Percentiles rank a stretch among this genome's conserved stretches.
These are phyloP conservation scores for Chelon auratus DNA, from an alignment of 2,797 vertebrate species.

Conservation along the genomic window DNA sequence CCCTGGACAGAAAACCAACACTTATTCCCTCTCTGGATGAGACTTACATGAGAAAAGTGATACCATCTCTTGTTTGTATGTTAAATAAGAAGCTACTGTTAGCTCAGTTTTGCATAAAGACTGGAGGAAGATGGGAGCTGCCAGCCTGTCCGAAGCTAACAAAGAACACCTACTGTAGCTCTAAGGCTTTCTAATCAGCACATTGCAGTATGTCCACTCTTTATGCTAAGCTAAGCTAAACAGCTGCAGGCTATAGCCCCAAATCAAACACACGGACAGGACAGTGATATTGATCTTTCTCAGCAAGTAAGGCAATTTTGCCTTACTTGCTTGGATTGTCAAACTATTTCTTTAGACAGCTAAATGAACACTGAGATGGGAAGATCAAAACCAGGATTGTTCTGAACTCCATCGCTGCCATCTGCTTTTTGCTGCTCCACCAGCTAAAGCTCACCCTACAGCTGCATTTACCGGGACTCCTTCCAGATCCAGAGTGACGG, in stretches of 20 bases:
- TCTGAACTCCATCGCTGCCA: constrained; percentile 5
- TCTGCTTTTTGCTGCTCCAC: background rate
- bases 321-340: too few relatives aligned
- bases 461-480: background rate
- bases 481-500: background rate
- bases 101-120: background rate
- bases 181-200: background rate
- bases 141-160: too few relatives aligned
- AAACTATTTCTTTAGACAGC: background rate
- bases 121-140: background rate
- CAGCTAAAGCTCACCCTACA: background rate
- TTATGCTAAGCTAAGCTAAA: background rate
- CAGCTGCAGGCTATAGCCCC: background rate
- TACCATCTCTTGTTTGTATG: background rate
- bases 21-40: too few relatives aligned
- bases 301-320: too few relatives aligned
- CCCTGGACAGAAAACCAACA: too few relatives aligned
- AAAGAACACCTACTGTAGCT: background rate
- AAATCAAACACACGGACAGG: background rate
- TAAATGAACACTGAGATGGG: background rate
- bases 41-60: too few relatives aligned
- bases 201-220: background rate
- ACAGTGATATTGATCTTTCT: background rate
- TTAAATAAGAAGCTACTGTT: background rate
- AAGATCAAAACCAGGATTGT: too few relatives aligned